Base-by-base conservation (phyloP, 2,888 invertebrate species). In the Sturmia bella region DNA sequence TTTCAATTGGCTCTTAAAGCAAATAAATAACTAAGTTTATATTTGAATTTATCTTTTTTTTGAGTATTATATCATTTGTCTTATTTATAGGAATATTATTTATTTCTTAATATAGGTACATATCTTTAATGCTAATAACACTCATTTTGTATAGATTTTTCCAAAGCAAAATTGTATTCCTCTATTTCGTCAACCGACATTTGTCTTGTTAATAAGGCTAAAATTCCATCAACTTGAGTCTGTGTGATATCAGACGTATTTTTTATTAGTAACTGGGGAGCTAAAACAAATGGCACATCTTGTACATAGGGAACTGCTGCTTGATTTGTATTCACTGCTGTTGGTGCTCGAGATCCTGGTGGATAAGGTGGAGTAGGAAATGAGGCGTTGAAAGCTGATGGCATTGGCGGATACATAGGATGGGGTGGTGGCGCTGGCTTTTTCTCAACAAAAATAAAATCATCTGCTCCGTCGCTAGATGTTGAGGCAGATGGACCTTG, bases 231-330 rank as follows among this genome's bases (percentile, higher is more conserved):
- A 12, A 90, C 88, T 78, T 90, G 87, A 68, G 86, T 84, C 56
- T 90, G 90, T 0, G 87, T 86, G 9, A 86, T 80, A 73, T 86
- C 87, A n/a, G 85, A 86, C 7, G 83, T 80, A 13, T 83, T 86
- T 79, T 89, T 89, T 17, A 80, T 84, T 19, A 85, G 78, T 41
- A 90, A 54, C 5, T 87, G 88, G 0, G 90, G 89, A 11, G 90
- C 87, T 24, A 90, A 72, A 56, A 87, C 86, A 56, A 90, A 90
- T 4, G 90, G 90, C 54, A 90, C 87, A 69, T 88, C 89, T 73
- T 90, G 87, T 39, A 90, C 83, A 78, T 90, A 90, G 32, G 87
- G 86, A 17, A 87, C 84, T 27, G 87, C 89, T 4, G 80, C 64
- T 15, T 66, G 77, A 61, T 50, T 69, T 32, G 13, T 48, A 12